Conservation (phyloP, 2,888 invertebrate species). For the Glaucopsyche alexis region DNA sequence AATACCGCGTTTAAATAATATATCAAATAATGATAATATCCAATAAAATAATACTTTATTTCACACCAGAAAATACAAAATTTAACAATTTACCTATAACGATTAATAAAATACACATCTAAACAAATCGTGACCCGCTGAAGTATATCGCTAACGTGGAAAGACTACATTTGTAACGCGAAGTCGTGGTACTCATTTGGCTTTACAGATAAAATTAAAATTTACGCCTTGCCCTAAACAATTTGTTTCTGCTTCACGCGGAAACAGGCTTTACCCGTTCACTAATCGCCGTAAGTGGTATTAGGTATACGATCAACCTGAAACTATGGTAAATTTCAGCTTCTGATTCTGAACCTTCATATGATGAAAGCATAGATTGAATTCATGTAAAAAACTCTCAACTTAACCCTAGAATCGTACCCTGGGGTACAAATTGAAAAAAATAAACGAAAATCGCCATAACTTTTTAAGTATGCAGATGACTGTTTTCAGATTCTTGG, state of each 20-base stretch:
- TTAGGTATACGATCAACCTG: constrained; percentile 57
- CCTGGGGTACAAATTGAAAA: too few species aligned
- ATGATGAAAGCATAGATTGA: too few species aligned
- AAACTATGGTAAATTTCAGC: constrained; percentile 20
- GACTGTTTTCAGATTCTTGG: too few species aligned
- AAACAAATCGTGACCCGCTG: constrained; percentile 46
- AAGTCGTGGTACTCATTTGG: constrained; percentile 79
- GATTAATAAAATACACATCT: constrained; percentile 30
- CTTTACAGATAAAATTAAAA: constrained; percentile 80
- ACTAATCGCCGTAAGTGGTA: constrained; percentile 78
- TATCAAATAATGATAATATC: too few species aligned
- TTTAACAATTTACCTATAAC: too few species aligned
- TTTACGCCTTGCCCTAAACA: constrained; percentile 80
- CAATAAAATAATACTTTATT: too few species aligned
- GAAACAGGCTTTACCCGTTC: constrained; percentile 77
- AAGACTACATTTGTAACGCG: constrained; percentile 78
- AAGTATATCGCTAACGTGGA: constrained; percentile 61
- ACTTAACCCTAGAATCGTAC: too few species aligned
- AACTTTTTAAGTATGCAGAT: too few species aligned
- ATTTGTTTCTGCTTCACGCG: constrained; percentile 77
- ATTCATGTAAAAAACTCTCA: too few species aligned
- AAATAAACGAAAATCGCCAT: too few species aligned
- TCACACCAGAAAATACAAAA: too few species aligned
- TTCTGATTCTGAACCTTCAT: not conserved
- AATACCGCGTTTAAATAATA: too few species aligned